Base-by-base conservation (phyloP, 1,140 invertebrate genomes). In the Telenomus remus region DNA sequence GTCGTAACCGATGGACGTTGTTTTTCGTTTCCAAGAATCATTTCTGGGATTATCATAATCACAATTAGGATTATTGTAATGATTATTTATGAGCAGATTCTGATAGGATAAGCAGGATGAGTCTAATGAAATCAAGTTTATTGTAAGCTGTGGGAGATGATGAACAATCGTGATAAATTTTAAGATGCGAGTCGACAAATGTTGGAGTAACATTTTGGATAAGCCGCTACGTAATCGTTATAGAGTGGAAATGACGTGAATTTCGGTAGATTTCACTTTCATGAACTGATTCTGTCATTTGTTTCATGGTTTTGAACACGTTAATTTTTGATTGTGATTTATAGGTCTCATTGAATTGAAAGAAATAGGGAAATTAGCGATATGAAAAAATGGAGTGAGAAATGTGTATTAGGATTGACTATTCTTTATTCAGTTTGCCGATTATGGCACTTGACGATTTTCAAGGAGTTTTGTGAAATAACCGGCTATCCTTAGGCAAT, bases 401-500 rank as follows among this genome's bases (percentile, higher is more conserved):
- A 39, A 59, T 50, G 50, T 9, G 43, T 35, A 47, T 27, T 27
- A 57, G 56, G 16, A 56, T 57, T 11, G 19, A 27, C 1, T 15
- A 50, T 27, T 66, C 14, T 43, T 43, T 44, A n/a, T 11, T 53
- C 12, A 34, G 39, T 56, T 48, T 53, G 56, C 47, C 47, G 35
- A 54, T 70, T 70, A 27, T 27, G 19, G 19, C 19, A 27, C 19
- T 27, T 27, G 19, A 27, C 19, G 19, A 27, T 27, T 70, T 70
- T 70, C 51, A 51, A 71, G 27, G 46, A 44, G 57, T 71, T 71
- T 51, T 42, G 33, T 71, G 59, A 64, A 46, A 61, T 72, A n/a
- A 57, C 53, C 47, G 42, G 34, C 33, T 64, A 42, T 65, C 60
- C 61, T 66, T 65, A 61, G 61, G 70, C 70, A 55, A 73, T 73